Base-by-base conservation (phyloP, 2,888 invertebrate genomes). In the Conops quadrifasciatus region DNA sequence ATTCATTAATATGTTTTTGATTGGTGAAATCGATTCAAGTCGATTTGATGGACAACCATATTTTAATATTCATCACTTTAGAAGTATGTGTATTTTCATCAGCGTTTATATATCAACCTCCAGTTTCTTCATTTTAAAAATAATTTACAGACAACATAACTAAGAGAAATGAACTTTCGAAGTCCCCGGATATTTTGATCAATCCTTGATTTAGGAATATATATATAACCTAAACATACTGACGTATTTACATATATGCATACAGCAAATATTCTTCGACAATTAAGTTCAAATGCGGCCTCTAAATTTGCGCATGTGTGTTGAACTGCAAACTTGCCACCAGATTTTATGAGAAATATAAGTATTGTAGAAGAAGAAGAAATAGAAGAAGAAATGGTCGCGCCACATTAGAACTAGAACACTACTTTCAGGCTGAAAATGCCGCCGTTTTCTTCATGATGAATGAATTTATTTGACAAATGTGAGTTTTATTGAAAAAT, bases 241-340 rank as follows among this genome's bases (percentile, higher is more conserved):
- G n/a, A n/a, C n/a, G n/a, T n/a, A 24, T 28, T 26, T 59, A n/a
- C 28, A n/a, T 19, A 21, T 45, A 30, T 3, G 21, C 21, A 15
- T 47, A 1, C 19, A 21, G 21, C 19, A 24, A 45, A 45, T 56
- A 19, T 56, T 43, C 43, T 68, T 51, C 21, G 5, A 68, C n/a
- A 68, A 68, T 68, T 68, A 60, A 68, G 60, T 62, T 68, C 62
- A 68, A 67, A 68, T 68, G 60, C 49, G 60, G 60, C 68, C 68
- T 49, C 62, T 30, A 62, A 60, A 65, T 65, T 43, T 21, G 9
- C 36, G 28, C 13, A 49, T 15, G n/a, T n/a, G 15, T 11, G 26
- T n/a, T 30, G 28, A 51, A 30, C 21, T 45, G 21, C n/a, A 53
- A 53, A 53, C 19, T n/a, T 19, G 53, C 19, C 53, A 53, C 11